Base-by-base conservation (phyloP, 37 sponge, comb jelly and placozoan genomes). In the Amphimedon queenslandica region DNA sequence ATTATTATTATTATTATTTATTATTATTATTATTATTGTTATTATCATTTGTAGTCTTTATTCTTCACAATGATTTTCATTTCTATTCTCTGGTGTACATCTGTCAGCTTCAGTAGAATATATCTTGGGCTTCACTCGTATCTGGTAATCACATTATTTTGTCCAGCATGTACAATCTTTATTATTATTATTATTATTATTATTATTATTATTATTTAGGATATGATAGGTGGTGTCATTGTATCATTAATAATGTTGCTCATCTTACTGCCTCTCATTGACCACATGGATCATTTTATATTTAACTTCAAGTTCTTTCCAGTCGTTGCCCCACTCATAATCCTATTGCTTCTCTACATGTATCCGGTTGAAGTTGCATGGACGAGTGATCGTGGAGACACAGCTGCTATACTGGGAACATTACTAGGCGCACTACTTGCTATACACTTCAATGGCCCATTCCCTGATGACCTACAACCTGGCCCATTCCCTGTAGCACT, bases 331-430 rank as follows among this genome's bases (percentile, higher is more conserved):
- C 30, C 78, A 0, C 31, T 67, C 35, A 30, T 72, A 11, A 75
- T 75, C 35, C 71, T 89, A 16, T 70, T 85, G 30, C 65, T 92
- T 13, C 55, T 96, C 55, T 80, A 77, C 67, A 79, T 92, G 27
- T 96, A 96, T 64, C 96, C 96, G 0, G 82, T 82, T 57, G 83
- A 89, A 34, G 34, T 82, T 20, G 55, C 43, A 20, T 96, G 96
- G 96, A 79, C 83, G 33, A 77, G 70, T 77, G 93, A 89, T 56
- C 72, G 95, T 73, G 96, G 96, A 13, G 96, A 96, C 74, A 96
- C 94, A 30, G 84, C 73, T 0, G 90, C 89, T 60, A 96, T 96
- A 10, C 37, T 92, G 39, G 90, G 90, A 1, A 58, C 63, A 3
- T 77, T 75, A 1, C 1, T 79, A 16, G 94, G 94, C 13, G 42